A percentile compares a stretch with the other conserved stretches of the same genome.
Conservation (phyloP, 1,140 invertebrate genomes). For the Diprion similis region DNA sequence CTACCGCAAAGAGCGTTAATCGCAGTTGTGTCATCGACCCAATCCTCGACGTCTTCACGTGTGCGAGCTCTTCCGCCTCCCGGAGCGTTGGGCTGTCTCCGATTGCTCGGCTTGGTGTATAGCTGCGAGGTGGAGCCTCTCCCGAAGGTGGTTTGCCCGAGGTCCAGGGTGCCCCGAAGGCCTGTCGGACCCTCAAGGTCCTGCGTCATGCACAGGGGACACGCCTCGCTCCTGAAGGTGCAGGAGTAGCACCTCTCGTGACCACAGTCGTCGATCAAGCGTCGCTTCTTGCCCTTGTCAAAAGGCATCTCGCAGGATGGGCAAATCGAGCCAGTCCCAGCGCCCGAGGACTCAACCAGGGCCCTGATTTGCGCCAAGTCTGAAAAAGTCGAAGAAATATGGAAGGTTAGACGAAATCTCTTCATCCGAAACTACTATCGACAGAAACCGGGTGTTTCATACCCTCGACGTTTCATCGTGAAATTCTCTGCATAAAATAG, state of each 20-base stretch:
- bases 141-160: conserved; percentile 28
- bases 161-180: conserved; percentile 34
- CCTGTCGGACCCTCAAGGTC: conserved; percentile 23
- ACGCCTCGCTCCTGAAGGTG: conserved; percentile 89
- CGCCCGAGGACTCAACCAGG: conserved; percentile 70
- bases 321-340: conserved; percentile 70
- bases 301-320: conserved; percentile 90
- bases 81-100: background rate
- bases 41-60: conserved; percentile 40
- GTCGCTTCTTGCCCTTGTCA: conserved; percentile 93
- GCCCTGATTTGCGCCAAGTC: conserved; percentile 78
- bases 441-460: background rate
- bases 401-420: conserved; percentile 3
- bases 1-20: conserved; percentile 57
- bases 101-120: conserved; percentile 2
- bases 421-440: conserved; percentile 14
- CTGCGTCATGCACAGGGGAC: conserved; percentile 78
- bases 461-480: no score
- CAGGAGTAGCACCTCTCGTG: conserved; percentile 94
- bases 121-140: conserved; percentile 6
- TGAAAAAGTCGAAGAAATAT: conserved; percentile 55
- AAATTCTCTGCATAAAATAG: no score
- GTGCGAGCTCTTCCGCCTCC: conserved; percentile 18
- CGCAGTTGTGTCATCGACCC: conserved; percentile 53
- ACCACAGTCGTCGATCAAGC: conserved; percentile 91